phyloP scores from a whole-genome alignment of 1,140 invertebrate species.

The Cheumatopsyche charites region DNA sequence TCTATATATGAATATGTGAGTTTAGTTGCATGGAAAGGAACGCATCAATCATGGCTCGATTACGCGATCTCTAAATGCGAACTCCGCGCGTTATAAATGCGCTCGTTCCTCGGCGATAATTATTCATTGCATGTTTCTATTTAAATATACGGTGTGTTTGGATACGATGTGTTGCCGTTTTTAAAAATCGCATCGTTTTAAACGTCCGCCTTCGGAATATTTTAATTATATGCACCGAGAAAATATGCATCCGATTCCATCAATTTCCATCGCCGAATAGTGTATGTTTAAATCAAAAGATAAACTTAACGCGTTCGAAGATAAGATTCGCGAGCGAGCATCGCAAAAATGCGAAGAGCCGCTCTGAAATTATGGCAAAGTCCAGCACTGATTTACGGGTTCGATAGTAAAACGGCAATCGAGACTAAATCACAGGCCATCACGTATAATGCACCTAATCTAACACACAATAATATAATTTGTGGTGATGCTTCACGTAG shows the following conservation, averaged over 20 bases:
- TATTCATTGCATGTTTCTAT: neutral
- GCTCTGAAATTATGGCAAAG: slow-evolving; percentile 3
- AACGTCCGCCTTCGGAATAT: too few relatives aligned
- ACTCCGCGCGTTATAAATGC: neutral
- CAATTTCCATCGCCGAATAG: too few relatives aligned
- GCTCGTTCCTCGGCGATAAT: neutral
- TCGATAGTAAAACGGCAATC: slow-evolving; percentile 11
- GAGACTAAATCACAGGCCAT: slow-evolving; percentile 11
- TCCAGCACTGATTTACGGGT: neutral
- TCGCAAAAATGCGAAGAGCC: too few relatives aligned
- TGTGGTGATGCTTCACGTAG: too few relatives aligned
- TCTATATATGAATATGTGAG: neutral
- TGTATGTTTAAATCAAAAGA: too few relatives aligned
- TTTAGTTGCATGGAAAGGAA: neutral
- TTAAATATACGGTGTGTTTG: too few relatives aligned
- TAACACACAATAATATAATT: too few relatives aligned
- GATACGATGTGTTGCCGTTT: too few relatives aligned
- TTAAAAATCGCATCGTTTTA: too few relatives aligned
- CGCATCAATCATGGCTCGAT: slow-evolving; percentile 26
- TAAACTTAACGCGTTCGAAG: neutral
- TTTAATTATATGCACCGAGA: too few relatives aligned
- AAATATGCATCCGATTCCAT: too few relatives aligned
- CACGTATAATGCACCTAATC: neutral
- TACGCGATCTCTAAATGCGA: neutral
- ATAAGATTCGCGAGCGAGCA: slow-evolving; percentile 2